These are phyloP conservation scores for Nasonia oneida DNA, from an alignment of 2,888 invertebrate genomes.

Conservation along the genomic window DNA sequence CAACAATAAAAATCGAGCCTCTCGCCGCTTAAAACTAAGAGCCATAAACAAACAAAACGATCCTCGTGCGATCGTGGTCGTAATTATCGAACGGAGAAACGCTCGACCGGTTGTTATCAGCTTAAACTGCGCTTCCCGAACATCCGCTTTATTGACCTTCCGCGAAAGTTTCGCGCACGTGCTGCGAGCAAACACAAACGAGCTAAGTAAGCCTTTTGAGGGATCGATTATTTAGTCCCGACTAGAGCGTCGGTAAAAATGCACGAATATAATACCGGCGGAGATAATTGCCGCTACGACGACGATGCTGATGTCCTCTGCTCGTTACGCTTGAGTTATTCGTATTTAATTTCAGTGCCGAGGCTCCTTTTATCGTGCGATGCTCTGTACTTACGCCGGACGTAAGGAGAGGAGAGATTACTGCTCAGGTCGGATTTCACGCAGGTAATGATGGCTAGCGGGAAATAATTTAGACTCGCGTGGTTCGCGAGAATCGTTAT, in stretches of 20 bases:
- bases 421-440: constrained; percentile 6
- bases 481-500: background rate
- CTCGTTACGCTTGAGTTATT: background rate
- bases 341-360: constrained; percentile 17
- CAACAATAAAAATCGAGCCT: background rate
- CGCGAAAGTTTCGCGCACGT: constrained; percentile 47
- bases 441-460: background rate
- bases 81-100: constrained; percentile 25
- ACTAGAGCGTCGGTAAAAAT: background rate
- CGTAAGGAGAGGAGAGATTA: background rate
- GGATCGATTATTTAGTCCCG: constrained; percentile 26
- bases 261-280: background rate
- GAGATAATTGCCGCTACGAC: background rate
- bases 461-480: background rate
- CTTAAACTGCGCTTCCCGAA: constrained; percentile 34
- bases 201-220: constrained; percentile 11
- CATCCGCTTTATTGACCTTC: constrained; percentile 54
- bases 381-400: background rate
- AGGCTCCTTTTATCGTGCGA: background rate
- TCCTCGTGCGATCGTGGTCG: background rate
- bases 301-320: background rate
- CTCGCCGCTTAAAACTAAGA: background rate
- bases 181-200: constrained; percentile 21
- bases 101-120: constrained; percentile 39
- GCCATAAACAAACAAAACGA: background rate